Evolutionary conservation across 2,797 vertebrate genomes (phyloP), one percentile per base, ranked within the genome.

Genomic region (Peromyscus eremicus): DNA sequence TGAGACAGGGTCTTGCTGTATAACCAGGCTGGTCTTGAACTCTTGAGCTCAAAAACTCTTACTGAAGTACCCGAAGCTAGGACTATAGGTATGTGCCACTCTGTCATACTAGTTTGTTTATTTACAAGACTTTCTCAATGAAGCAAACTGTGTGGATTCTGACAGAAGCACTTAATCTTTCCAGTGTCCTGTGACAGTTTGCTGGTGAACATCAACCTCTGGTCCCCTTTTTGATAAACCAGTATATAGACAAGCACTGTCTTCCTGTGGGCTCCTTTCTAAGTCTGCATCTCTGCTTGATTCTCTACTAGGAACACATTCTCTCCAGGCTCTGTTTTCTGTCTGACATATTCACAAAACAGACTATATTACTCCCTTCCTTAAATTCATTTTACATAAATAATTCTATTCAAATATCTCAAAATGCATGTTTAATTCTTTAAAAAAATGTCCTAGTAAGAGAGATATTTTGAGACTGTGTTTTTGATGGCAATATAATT

Each of bases 361-460:
- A 93, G 86, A 86, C 57, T 57, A 25, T 88, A 89, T 76, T 89
- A n/a, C 77, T 66, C 52, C 2, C 27, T 77, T 84, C 8, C 66
- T 43, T 80, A 89, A 83, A 57, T 88, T 95, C 8, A 90, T 92
- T 76, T 49, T 6, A 43, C 86, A 73, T 6, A 94, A 86, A 89
- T 92, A 92, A 92, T 79, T 85, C 40, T 87, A 75, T 70, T 84
- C 37, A 82, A 21, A 73, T 68, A 13, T 94, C 16, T 76, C 89
- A 89, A 83, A 95, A 40, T 80, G 83, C 86, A 19, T 92, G 83
- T 91, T 95, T 92, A 17, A 9, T 86, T 62, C 49, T 94, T 23
- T 76, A 16, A 71, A 83, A 84, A 77, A 77, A 52, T 49, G 5
- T n/a, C 32, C 32, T 82, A 75, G 34, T 79, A 64, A 89, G 37